These are phyloP conservation scores for Leptopterna dolabrata DNA, from an alignment of 2,888 invertebrate genomes.

Conservation along the genomic window DNA sequence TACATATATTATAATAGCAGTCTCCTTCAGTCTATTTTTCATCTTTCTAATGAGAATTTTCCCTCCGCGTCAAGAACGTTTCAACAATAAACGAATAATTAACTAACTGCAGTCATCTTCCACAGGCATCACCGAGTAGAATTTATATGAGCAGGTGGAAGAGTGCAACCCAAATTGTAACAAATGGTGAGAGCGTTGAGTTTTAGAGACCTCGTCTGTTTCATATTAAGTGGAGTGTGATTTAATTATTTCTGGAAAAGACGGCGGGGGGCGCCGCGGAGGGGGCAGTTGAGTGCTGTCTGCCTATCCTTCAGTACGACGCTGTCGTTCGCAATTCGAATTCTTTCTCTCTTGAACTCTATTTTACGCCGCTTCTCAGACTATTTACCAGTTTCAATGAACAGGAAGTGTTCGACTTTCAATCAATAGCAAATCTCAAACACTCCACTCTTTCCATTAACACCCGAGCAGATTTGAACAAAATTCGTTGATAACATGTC, in stretches of 20 bases:
- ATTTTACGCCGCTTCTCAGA: background rate
- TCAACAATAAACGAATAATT: background rate
- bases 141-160: constrained; percentile 3
- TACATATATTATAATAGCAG: too few species aligned
- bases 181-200: background rate
- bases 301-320: background rate
- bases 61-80: background rate
- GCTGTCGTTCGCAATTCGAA: background rate
- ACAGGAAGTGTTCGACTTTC: background rate
- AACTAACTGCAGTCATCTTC: background rate
- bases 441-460: background rate
- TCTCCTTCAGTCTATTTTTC: background rate
- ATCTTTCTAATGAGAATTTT: background rate
- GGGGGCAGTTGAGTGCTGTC: background rate
- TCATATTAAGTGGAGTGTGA: constrained; percentile 32
- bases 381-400: background rate
- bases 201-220: background rate
- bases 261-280: background rate
- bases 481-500: too few species aligned
- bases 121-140: background rate
- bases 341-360: background rate
- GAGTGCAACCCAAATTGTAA: background rate
- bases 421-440: background rate
- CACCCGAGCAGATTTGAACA: too few species aligned
- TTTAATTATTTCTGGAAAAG: constrained; percentile 26